A percentile compares a stretch with the other conserved stretches of the same genome.
phyloP scores from a whole-genome alignment of 2,113 vertebrate species.

The Piprites chloris region DNA sequence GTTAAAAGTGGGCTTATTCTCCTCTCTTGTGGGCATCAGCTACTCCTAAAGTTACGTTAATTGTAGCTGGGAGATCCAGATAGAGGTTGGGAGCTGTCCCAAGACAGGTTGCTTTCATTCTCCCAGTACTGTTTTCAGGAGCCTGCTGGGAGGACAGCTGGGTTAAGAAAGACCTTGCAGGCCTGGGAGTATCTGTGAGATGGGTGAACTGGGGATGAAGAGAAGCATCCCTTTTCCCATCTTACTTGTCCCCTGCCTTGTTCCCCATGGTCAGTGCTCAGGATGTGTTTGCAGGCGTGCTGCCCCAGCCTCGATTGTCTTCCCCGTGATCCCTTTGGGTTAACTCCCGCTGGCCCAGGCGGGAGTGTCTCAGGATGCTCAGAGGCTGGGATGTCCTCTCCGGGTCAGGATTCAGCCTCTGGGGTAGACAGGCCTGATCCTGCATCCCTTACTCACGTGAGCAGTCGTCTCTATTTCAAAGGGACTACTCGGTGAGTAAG shows the following conservation, averaged over 20 bases:
- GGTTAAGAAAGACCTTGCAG: background rate
- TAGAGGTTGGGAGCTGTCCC: background rate
- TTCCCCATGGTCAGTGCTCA: background rate
- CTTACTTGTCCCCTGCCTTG: background rate
- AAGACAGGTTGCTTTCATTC: background rate
- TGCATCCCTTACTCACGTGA: conserved; percentile 61
- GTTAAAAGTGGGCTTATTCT: background rate
- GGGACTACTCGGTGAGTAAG: conserved; percentile 64
- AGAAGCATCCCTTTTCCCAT: background rate
- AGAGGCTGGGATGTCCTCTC: background rate
- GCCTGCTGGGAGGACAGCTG: background rate
- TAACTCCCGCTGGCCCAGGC: background rate
- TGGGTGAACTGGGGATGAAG: background rate
- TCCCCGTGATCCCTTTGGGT: background rate
- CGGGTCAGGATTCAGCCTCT: background rate
- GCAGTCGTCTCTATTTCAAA: conserved; percentile 47
- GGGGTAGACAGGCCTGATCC: conserved; percentile 51
- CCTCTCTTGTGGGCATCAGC: background rate
- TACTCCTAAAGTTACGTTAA: conserved; percentile 6
- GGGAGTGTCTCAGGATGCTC: background rate
- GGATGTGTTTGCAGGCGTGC: background rate
- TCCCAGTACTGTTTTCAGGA: background rate
- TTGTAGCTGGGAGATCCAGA: background rate
- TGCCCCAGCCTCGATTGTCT: background rate
- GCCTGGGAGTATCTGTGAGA: background rate